A percentile compares a stretch with the other conserved stretches of the same genome.
Conservation (phyloP, 2,113 vertebrate species). For the Varanus komodoensis region DNA sequence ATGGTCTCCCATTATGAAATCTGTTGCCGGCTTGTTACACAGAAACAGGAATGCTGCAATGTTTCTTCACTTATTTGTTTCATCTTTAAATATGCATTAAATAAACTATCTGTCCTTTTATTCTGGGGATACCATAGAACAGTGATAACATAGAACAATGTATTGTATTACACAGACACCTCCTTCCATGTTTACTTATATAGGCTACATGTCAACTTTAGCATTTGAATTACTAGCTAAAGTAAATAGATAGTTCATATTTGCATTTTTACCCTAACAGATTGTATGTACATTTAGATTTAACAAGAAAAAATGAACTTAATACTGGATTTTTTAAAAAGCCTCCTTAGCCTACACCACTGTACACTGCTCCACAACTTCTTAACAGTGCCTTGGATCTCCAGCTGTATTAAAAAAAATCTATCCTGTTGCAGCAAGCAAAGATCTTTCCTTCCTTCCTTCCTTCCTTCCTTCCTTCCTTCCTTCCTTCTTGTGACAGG, state of each 20-base stretch:
- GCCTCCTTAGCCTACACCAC: neutral
- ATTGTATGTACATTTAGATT: neutral
- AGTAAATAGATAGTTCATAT: neutral
- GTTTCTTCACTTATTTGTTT: constrained; percentile 13
- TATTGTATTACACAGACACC: neutral
- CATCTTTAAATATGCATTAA: constrained; percentile 24
- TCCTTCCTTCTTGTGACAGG: neutral
- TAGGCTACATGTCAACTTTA: neutral
- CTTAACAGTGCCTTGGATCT: neutral
- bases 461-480: too few species aligned
- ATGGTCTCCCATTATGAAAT: constrained; percentile 63
- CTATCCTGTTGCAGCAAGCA: neutral
- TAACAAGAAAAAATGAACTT: neutral
- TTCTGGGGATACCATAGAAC: constrained; percentile 10
- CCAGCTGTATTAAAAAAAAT: neutral
- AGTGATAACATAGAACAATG: constrained; percentile 17
- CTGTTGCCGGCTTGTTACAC: constrained; percentile 54
- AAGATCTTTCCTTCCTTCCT: neutral
- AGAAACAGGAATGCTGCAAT: constrained; percentile 56
- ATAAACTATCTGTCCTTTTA: neutral
- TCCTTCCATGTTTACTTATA: neutral
- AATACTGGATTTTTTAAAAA: neutral
- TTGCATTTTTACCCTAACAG: neutral
- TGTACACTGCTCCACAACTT: neutral
- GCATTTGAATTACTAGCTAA: neutral